Evolutionary conservation across 2,888 invertebrate species (phyloP).

Genomic region (Melitaea athalia): DNA sequence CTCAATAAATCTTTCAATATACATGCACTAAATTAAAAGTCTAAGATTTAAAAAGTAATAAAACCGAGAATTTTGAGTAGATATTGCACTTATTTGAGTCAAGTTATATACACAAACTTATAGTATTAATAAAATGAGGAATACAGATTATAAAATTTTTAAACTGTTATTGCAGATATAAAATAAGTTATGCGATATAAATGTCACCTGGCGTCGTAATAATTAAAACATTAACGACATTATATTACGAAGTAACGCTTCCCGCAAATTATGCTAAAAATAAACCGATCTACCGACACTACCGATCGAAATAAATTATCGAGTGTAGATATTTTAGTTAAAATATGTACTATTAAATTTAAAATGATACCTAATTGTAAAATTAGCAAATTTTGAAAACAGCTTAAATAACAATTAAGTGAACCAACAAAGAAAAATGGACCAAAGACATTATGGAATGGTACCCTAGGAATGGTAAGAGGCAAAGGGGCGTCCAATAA

Average conservation of each 20-base stretch:
- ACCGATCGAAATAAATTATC: background rate
- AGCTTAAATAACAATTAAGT: no score
- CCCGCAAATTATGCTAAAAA: slow-evolving; percentile 22
- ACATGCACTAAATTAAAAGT: no score
- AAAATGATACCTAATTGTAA: background rate
- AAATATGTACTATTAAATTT: background rate
- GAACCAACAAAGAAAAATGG: no score
- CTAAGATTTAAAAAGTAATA: no score
- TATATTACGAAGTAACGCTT: slow-evolving; percentile 23
- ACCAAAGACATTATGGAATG: no score
- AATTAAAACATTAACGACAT: slow-evolving; percentile 40
- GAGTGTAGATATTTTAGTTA: background rate
- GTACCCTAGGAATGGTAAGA: no score
- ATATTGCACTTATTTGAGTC: no score
- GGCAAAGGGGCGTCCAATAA: no score
- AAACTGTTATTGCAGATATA: slow-evolving; percentile 24
- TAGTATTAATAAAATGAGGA: background rate
- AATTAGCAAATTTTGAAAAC: no score
- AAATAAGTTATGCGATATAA: slow-evolving; percentile 30
- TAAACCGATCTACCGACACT: background rate
- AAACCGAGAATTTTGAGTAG: no score
- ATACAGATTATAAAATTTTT: slow-evolving; percentile 17
- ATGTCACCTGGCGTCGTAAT: slow-evolving; percentile 38
- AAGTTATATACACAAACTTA: no score
- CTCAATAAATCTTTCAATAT: no score